Percentiles rank a stretch among this genome's conserved stretches.
Conservation (phyloP, 2,113 vertebrate genomes). For the Promerops cafer region DNA sequence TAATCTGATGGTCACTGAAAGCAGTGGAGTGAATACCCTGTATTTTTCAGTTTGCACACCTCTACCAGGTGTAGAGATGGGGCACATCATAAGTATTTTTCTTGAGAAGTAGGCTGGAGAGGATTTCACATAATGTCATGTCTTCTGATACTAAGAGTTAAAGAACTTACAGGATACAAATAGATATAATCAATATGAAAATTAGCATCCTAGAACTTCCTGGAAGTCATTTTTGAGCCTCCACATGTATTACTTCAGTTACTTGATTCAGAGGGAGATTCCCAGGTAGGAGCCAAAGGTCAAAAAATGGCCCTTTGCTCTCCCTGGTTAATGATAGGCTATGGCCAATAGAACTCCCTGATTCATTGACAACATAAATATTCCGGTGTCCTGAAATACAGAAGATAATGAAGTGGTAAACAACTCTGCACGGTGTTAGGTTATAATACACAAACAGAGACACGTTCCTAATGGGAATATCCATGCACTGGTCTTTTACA, state of each 20-base stretch:
- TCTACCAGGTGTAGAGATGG: not conserved
- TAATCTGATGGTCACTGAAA: not conserved
- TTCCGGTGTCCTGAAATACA: not conserved
- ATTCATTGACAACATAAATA: not conserved
- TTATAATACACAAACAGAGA: not conserved
- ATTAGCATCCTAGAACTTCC: not conserved
- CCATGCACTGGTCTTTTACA: not conserved
- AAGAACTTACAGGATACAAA: not conserved
- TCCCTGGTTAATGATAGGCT: slow-evolving; percentile 3
- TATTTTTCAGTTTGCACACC: not conserved
- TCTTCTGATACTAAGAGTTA: not conserved
- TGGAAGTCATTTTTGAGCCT: not conserved
- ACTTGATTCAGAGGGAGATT: not conserved
- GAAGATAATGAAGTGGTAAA: not conserved
- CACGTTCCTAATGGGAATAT: not conserved
- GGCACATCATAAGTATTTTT: not conserved
- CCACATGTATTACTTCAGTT: not conserved
- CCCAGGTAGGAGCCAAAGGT: not conserved
- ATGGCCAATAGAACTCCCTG: not conserved
- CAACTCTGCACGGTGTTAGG: not conserved
- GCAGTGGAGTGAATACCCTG: not conserved
- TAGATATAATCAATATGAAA: not conserved
- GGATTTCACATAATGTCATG: not conserved
- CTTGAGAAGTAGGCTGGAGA: not conserved
- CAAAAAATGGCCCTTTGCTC: not conserved